Base-by-base conservation (phyloP, 2,797 vertebrate species). In the Varecia variegata region DNA sequence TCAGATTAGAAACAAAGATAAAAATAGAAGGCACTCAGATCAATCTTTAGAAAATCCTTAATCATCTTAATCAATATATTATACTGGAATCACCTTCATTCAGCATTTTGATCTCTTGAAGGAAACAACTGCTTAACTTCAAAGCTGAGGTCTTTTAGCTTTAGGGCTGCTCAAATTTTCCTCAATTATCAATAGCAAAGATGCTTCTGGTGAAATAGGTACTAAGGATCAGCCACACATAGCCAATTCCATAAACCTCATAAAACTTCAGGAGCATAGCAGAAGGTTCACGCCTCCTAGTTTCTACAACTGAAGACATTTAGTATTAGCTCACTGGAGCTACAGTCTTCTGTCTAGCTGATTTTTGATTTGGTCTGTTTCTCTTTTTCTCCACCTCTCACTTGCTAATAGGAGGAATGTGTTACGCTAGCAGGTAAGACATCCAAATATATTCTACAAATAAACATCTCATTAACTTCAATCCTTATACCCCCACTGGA, bases 1-100 rank as follows among this genome's bases (percentile, higher is more conserved):
- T 93, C 90, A 40, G 17, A 87, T 62, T 76, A 95, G 40, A 88
- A 94, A 83, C 32, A 94, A 92, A 68, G 35, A 60, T 56, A 74
- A 93, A 82, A 77, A 71, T 14, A 52, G n/a, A 86, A 90, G 68
- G 8, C 40, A 88, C 27, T 71, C 18, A 67, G 70, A 58, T 88
- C 71, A 76, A 97, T 70, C 10, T 70, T 70, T 54, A 45, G 84
- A 30, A 88, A 86, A 82, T 45, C 95, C 23, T 50, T 80, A 76
- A 88, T 88, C 62, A 85, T 58, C 23, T 58, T 82, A 94, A 92
- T 45, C 94, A 86, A 89, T 85, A 74, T 2, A 73, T 86, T 88
- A 52, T 27, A 27, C 1, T 86, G 27, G 17, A 90, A 90, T 85
- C 90, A 79, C 27, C 15, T 88, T 93, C 70, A 40, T 60, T 47